These are phyloP conservation scores for Liparis tanakae DNA, from an alignment of 2,797 vertebrate genomes.

Conservation along the genomic window DNA sequence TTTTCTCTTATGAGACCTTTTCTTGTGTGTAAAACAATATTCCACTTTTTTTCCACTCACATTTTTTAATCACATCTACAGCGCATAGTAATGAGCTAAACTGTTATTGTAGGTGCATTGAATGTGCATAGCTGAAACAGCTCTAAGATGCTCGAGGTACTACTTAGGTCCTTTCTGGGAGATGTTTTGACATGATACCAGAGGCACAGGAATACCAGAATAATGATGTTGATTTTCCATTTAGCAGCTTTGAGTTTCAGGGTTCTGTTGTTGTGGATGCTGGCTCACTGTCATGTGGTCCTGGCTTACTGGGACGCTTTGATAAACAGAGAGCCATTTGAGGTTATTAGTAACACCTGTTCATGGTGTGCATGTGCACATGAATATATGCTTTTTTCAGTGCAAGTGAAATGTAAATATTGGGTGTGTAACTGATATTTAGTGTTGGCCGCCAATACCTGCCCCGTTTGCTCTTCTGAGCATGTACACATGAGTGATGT, in stretches of 20 bases:
- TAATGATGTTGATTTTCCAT: background rate
- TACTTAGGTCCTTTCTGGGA: background rate
- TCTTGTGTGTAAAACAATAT: background rate
- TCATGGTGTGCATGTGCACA: background rate
- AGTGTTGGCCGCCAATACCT: slow-evolving; percentile 32
- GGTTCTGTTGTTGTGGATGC: background rate
- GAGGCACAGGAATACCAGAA: background rate
- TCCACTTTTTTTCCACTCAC: background rate
- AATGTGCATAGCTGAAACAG: background rate
- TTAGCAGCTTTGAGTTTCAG: background rate
- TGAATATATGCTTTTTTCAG: slow-evolving; percentile 18
- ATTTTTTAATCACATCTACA: background rate
- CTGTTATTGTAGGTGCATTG: background rate
- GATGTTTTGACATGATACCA: background rate
- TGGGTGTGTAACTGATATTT: slow-evolving; percentile 32
- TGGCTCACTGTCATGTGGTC: background rate
- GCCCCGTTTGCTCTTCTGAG: slow-evolving; percentile 9
- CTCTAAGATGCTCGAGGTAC: background rate
- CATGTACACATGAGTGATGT: slow-evolving; percentile 41
- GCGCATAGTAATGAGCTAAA: background rate
- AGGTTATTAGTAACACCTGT: slow-evolving; percentile 3
- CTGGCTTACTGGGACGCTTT: background rate
- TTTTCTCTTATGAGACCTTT: background rate
- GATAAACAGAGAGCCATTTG: background rate
- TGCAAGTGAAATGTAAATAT: slow-evolving; percentile 35